phyloP scores from a whole-genome alignment of 1,140 invertebrate species.

The Sitobion miscanthi region DNA sequence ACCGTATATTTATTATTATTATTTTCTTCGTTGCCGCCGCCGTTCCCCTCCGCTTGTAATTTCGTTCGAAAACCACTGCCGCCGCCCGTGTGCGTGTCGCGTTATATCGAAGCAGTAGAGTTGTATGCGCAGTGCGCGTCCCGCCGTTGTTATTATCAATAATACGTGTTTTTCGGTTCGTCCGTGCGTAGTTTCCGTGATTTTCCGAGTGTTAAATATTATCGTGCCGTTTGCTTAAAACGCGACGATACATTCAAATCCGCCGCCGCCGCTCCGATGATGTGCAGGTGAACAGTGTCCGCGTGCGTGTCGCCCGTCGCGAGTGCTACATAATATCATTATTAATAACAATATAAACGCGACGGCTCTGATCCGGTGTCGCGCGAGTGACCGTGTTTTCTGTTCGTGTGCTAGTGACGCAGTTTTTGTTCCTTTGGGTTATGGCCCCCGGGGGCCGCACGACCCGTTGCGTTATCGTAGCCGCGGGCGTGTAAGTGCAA shows the following conservation, averaged over 20 bases:
- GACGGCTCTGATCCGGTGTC: background rate
- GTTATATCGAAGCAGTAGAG: constrained; percentile 11
- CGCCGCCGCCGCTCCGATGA: too few species aligned
- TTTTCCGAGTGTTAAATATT: background rate
- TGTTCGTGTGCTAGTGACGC: background rate
- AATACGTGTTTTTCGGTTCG: background rate
- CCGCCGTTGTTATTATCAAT: background rate
- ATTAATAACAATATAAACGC: background rate
- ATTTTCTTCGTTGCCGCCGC: background rate
- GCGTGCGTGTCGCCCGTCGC: background rate
- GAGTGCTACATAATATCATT: background rate
- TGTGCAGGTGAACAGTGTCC: background rate
- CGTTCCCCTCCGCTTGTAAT: constrained; percentile 33
- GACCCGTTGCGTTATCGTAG: background rate
- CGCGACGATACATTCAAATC: background rate
- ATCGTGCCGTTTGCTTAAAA: background rate
- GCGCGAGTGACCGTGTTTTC: background rate
- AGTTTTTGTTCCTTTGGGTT: background rate
- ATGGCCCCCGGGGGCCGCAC: background rate
- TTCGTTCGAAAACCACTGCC: constrained; percentile 42
- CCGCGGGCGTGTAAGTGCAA: background rate
- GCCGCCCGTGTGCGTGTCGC: constrained; percentile 42
- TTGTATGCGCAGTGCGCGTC: constrained; percentile 28
- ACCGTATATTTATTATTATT: constrained; percentile 37
- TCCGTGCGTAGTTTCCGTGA: background rate